These are phyloP conservation scores for Callyntrura sp. DNA, from an alignment of 2,888 invertebrate genomes.

Conservation along the genomic window DNA sequence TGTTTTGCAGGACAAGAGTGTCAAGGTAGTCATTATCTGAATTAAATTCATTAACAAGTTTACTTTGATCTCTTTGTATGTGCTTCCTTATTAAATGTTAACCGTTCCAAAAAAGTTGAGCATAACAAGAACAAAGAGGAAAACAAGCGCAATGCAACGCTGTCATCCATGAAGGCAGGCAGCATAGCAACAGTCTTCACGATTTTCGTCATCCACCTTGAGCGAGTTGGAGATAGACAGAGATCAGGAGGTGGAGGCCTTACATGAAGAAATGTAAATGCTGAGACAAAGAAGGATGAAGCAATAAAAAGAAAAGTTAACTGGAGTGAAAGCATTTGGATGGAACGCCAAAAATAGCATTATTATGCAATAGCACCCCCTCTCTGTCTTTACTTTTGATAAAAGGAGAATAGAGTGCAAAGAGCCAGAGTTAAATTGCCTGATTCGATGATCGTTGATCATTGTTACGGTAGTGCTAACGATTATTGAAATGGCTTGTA, in stretches of 20 bases:
- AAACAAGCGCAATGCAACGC: conserved; percentile 5
- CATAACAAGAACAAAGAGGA: conserved; percentile 18
- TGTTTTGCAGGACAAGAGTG: conserved; percentile 43
- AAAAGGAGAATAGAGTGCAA: not conserved
- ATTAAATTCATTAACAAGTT: conserved; percentile 46
- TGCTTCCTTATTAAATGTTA: conserved; percentile 20
- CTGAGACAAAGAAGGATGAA: conserved; percentile 19
- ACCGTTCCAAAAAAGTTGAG: conserved; percentile 41
- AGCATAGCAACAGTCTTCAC: not conserved
- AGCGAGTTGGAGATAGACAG: not conserved
- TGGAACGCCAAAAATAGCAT: conserved; percentile 22
- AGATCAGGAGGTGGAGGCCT: not conserved
- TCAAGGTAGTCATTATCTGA: conserved; percentile 69
- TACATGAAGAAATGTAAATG: not conserved
- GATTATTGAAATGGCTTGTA: conserved; percentile 43
- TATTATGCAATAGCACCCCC: not conserved
- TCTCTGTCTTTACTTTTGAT: not conserved
- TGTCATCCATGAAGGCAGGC: not conserved
- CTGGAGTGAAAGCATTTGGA: conserved; percentile 44
- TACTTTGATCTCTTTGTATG: conserved; percentile 6
- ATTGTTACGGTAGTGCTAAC: conserved; percentile 43
- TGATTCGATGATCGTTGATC: conserved; percentile 3
- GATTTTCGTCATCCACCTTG: not conserved
- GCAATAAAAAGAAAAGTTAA: conserved; percentile 50
- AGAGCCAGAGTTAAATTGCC: not conserved